Evolutionary conservation across 1,140 invertebrate species (phyloP), one percentile per base, ranked within the genome.

Genomic region (Pararge aegeria): DNA sequence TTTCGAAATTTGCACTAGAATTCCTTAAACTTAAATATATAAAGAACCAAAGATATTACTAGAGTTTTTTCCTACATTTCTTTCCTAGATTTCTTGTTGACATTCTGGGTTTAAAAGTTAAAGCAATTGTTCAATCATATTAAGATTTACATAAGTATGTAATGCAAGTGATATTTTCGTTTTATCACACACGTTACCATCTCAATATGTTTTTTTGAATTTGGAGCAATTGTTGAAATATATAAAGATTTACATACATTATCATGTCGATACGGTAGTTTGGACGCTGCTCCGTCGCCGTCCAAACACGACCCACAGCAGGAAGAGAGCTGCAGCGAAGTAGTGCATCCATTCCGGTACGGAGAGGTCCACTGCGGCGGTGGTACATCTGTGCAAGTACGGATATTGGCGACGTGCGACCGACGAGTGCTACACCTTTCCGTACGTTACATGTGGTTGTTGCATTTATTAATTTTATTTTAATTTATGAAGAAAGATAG

Each of bases 271-370:
- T 15, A 63, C 60, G n/a, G 76, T 65, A 13, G 65, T 21, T 38
- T 63, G 62, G 16, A 71, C 73, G 51, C 27, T 70, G 74, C 82
- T 86, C 19, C 83, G 52, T 50, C 82, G 63, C 1, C 86, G 63
- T 15, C 83, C 77, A 50, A 84, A 67, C 20, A 82, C 66, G 54
- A 86, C 50, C 83, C 86, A 86, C 4, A 86, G 65, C 42, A 87
- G 68, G 63, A 89, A 89, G 29, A 87, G 62, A 3, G 61, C 78
- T 0, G 86, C 86, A 16, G 78, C 74, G 55, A 80, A 55, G 67
- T 83, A 89, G 69, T 89, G 83, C 18, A 72, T 70, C 86, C 86
- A 89, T 55, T 87, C 83, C 12, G 86, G 86, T 30, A 87, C 52
- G n/a, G 81, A 78, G 49, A 87, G 65, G 37, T 89, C 86, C 78